Evolutionary conservation across 2,797 vertebrate genomes (phyloP).

Genomic region (Salarias fasciatus): DNA sequence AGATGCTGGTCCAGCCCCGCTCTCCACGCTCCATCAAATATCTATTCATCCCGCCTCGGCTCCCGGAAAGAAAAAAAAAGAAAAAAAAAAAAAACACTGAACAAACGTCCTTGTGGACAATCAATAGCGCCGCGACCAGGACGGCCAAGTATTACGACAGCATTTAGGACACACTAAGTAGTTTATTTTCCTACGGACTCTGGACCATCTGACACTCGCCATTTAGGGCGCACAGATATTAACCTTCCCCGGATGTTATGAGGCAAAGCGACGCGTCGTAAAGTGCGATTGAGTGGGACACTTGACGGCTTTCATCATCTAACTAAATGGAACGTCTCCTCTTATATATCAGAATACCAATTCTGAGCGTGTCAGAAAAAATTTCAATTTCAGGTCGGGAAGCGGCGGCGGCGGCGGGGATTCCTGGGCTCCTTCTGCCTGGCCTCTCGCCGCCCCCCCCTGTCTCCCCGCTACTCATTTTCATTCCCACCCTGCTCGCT

Average conservation of each 20-base stretch:
- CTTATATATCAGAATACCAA: constrained; percentile 74
- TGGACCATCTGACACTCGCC: constrained; percentile 60
- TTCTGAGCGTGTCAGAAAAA: constrained; percentile 73
- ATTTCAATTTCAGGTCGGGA: constrained; percentile 75
- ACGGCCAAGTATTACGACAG: constrained; percentile 63
- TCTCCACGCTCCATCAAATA: constrained; percentile 66
- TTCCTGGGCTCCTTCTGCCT: constrained; percentile 22
- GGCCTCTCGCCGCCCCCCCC: constrained; percentile 72
- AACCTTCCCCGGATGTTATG: constrained; percentile 55
- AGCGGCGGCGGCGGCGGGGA: constrained; percentile 37
- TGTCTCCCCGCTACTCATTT: constrained; percentile 81
- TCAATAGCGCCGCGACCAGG: constrained; percentile 56
- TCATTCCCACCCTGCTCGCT: constrained; percentile 81
- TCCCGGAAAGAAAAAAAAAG: constrained; percentile 5
- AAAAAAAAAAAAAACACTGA: constrained; percentile 40
- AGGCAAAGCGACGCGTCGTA: constrained; percentile 56
- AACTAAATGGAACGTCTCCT: constrained; percentile 70
- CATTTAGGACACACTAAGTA: constrained; percentile 66
- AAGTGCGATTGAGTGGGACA: constrained; percentile 67
- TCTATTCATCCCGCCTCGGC: constrained; percentile 59
- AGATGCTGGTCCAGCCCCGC: constrained; percentile 37
- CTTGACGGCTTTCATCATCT: constrained; percentile 66
- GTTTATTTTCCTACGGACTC: constrained; percentile 65
- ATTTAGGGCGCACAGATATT: constrained; percentile 59
- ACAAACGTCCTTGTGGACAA: constrained; percentile 70